Conservation (phyloP, 2,113 vertebrate genomes). For the Sturnira hondurensis region DNA sequence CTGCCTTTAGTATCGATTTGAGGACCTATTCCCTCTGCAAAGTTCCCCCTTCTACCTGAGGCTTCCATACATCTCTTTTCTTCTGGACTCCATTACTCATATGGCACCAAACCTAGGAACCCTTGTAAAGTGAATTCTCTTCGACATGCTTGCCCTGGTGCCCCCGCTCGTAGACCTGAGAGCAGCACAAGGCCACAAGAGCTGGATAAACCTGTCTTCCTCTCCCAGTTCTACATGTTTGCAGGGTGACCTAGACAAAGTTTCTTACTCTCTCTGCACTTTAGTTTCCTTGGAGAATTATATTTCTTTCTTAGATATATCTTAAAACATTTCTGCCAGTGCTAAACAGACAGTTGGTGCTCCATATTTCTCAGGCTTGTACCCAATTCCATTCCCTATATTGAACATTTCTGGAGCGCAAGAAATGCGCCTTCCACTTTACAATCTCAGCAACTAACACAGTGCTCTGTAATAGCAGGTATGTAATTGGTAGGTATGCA, state of each 20-base stretch:
- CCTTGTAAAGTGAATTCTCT: not conserved
- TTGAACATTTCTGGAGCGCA: not conserved
- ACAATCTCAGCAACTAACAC: not conserved
- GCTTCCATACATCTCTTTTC: not conserved
- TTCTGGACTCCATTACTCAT: not conserved
- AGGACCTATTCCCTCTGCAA: not conserved
- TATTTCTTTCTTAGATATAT: not conserved
- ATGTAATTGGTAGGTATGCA: not conserved
- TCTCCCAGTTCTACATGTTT: not conserved
- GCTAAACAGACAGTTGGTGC: not conserved
- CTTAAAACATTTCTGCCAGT: not conserved
- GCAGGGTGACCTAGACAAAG: not conserved
- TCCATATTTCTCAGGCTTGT: not conserved
- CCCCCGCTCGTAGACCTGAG: not conserved
- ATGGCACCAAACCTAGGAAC: not conserved
- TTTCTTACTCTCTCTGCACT: not conserved
- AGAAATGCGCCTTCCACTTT: not conserved
- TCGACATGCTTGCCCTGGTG: not conserved
- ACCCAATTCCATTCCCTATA: not conserved
- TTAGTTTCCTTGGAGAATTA: not conserved
- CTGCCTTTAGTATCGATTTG: not conserved
- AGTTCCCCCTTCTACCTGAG: not conserved
- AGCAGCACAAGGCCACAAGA: not conserved
- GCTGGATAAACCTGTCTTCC: not conserved
- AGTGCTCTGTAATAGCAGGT: not conserved